These are phyloP conservation scores for Rousettus leschenaultii DNA, from an alignment of 2,113 vertebrate genomes.

Conservation along the genomic window DNA sequence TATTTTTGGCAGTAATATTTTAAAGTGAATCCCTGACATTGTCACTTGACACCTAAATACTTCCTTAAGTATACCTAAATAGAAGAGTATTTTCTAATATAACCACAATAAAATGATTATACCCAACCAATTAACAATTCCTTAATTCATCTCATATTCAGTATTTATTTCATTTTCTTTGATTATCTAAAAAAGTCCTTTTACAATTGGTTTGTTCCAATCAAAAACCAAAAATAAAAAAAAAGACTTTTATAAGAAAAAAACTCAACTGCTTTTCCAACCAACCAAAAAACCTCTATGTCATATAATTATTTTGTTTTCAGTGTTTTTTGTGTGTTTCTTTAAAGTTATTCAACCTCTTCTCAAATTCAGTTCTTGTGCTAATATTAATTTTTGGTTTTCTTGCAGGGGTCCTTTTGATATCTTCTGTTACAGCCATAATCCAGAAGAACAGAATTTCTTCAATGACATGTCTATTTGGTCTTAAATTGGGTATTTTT, in stretches of 20 bases:
- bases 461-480: background rate
- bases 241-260: background rate
- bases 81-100: background rate
- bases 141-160: background rate
- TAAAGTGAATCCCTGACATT: constrained; percentile 11
- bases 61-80: constrained; percentile 30
- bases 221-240: background rate
- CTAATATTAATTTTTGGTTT: background rate
- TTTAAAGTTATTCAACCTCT: background rate
- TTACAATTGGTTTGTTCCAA: background rate
- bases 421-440: background rate
- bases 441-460: background rate
- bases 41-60: background rate
- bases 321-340: background rate
- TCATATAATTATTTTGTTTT: background rate
- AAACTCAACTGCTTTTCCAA: background rate
- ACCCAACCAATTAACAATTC: constrained; percentile 20
- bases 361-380: background rate
- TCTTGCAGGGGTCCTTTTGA: background rate
- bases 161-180: background rate
- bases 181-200: background rate
- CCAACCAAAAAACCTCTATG: background rate
- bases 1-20: background rate
- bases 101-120: background rate
- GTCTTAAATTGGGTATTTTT: constrained; percentile 9